Evolutionary conservation across 2,113 vertebrate species (phyloP), one percentile per base, ranked within the genome.

Genomic region (Bubalus kerabau): DNA sequence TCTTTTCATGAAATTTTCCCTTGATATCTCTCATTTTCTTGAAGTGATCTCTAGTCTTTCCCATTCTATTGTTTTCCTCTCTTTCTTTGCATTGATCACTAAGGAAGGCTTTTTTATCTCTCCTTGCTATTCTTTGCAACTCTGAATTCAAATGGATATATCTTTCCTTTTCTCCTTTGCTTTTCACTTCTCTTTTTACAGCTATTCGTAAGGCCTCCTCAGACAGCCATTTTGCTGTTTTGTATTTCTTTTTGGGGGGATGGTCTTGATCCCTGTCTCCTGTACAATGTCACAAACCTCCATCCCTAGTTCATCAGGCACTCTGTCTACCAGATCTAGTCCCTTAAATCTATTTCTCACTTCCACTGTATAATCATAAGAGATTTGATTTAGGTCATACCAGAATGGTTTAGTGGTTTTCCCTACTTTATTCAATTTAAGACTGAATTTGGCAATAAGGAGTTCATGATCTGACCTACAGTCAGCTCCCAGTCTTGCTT

Each of bases 201-300:
- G 64, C 17, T 36, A 21, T 21, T 36, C 36, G 64, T 67, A 67
- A 67, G 62, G 8, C 32, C 17, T 19, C 64, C 17, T 67, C 4
- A 36, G 32, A 36, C 8, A 67, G n/a, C 64, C 32, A 36, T 36
- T 67, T 36, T 36, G 8, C 32, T 67, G 10, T 67, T n/a, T 67
- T 5, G 4, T 32, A 21, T 67, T 67, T n/a, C 32, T n/a, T 67
- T n/a, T 67, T 21, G 2, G 0, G 32, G 4, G 4, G 16, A 36
- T 10, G 32, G 32, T 19, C 8, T 19, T 67, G 8, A 19, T 67
- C 32, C 62, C 32, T 36, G 32, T 21, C 17, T 36, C 9, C 16
- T 67, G 64, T 67, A 36, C 32, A 67, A 2, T 36, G 32, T 67
- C 32, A 67, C 0, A 1, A n/a, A 67, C 32, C 8, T 67, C 8